Evolutionary conservation across 1,140 invertebrate genomes (phyloP), one percentile per base, ranked within the genome.

Genomic region (Sinella curviseta): DNA sequence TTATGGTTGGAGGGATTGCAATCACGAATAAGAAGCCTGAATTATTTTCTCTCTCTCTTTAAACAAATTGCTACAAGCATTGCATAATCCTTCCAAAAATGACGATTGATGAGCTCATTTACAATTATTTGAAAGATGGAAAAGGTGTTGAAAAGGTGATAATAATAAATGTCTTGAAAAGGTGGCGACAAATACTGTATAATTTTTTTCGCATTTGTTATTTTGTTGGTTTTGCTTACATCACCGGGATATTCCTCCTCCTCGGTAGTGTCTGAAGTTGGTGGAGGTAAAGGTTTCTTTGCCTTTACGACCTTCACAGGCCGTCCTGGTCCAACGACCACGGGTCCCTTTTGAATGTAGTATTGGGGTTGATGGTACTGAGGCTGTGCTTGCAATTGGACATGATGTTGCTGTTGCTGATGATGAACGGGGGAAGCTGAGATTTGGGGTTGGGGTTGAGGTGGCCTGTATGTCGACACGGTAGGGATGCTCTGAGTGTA

Each of bases 171-270:
- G 39, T 17, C 80, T 31, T 35, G 81, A 81, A 26, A 83, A 48
- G 76, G 81, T 83, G n/a, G 81, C 82, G 33, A 80, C 80, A 0
- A 80, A 81, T 31, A 80, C 80, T 4, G 57, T 60, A 17, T 60
- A 17, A 60, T 26, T 14, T 3, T 12, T 12, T 60, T 60, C 24
- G 57, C 12, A 60, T 48, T 4, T 48, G 4, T 48, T 48, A 8
- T 60, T 60, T 3, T 4, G 12, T 24, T 60, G 24, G 12, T n/a
- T 60, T 26, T 12, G 20, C 60, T 83, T 81, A 83, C 82, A 74
- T 83, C 83, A 12, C 77, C 12, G 20, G 83, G 75, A 67, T 83
- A 83, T 67, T 83, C 82, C 4, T 83, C 80, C 20, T 83, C 74
- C 48, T 81, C 77, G 28, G 20, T 35, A 35, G 28, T n/a, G 24